A percentile compares a stretch with the other conserved stretches of the same genome.
phyloP scores from a whole-genome alignment of 1,140 invertebrate genomes.

The Saccostrea glomerata region DNA sequence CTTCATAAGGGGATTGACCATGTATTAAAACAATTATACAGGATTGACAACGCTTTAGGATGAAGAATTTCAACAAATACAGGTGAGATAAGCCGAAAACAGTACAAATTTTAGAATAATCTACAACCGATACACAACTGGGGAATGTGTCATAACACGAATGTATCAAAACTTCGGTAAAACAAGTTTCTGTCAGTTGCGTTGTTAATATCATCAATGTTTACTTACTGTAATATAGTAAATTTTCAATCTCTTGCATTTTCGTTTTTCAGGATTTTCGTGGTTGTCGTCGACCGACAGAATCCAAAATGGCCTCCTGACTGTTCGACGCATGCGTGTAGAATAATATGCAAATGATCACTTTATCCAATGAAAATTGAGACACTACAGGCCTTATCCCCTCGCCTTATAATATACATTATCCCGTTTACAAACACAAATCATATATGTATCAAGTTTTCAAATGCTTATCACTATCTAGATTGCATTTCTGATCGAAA shows the following conservation, averaged over 20 bases:
- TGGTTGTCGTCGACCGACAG: constrained; percentile 21
- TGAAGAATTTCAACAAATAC: neutral
- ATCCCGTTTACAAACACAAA: neutral
- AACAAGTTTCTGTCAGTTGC: neutral
- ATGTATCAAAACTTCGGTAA: neutral
- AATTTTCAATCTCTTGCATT: constrained; percentile 10
- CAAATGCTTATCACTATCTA: neutral
- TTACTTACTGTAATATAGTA: neutral
- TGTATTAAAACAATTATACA: neutral
- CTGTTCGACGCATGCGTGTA: neutral
- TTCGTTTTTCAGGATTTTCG: constrained; percentile 20
- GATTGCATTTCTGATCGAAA: too few relatives aligned
- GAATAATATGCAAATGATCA: constrained; percentile 26
- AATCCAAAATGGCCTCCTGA: constrained; percentile 23
- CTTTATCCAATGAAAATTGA: neutral
- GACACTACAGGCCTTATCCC: neutral
- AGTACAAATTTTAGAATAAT: neutral
- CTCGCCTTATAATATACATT: neutral
- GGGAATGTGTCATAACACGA: constrained; percentile 20
- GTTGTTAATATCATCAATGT: neutral
- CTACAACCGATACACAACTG: neutral
- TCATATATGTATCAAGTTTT: neutral
- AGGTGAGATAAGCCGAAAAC: neutral
- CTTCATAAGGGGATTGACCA: neutral
- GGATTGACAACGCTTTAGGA: neutral